phyloP scores from a whole-genome alignment of 2,888 invertebrate species.

The Beris chalybata region DNA sequence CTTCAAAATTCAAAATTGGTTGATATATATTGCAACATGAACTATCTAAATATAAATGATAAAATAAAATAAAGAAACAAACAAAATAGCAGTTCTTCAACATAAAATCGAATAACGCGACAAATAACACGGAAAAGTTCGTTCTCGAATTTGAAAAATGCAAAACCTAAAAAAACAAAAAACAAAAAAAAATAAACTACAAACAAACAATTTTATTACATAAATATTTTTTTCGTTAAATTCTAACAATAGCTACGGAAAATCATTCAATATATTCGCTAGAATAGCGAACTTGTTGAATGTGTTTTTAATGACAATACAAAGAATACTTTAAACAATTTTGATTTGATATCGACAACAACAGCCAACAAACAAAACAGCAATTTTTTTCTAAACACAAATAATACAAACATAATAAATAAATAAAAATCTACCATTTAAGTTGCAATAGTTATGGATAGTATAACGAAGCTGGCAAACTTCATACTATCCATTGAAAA shows the following conservation, averaged over 20 bases:
- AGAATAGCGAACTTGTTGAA: constrained; percentile 13
- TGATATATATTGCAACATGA: constrained; percentile 39
- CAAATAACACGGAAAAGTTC: constrained; percentile 17
- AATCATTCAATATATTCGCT: constrained; percentile 17
- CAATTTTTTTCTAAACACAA: constrained; percentile 16
- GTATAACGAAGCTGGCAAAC: constrained; percentile 34
- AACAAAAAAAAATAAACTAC: constrained; percentile 20
- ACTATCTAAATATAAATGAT: constrained; percentile 1
- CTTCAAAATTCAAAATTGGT: constrained; percentile 41
- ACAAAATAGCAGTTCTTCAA: constrained; percentile 8
- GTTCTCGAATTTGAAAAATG: constrained; percentile 22
- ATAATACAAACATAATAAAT: constrained; percentile 33
- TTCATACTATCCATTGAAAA: constrained; percentile 39
- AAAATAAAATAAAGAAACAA: constrained; percentile 9
- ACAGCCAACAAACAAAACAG: constrained; percentile 2
- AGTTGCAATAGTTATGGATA: constrained; percentile 55
- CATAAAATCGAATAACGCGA: constrained; percentile 1
- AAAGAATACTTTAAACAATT: constrained; percentile 16
- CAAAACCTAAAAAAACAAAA: constrained; percentile 22
- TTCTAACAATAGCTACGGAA: constrained; percentile 31
- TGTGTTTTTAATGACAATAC: constrained; percentile 33
- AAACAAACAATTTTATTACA: constrained; percentile 18
- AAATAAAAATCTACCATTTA: constrained; percentile 47
- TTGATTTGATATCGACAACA: constrained; percentile 16
- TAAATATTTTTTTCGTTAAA: constrained; percentile 37